A percentile compares a stretch with the other conserved stretches of the same genome.
These are phyloP conservation scores for Lacerta agilis DNA, from an alignment of 2,797 vertebrate genomes.

Conservation along the genomic window DNA sequence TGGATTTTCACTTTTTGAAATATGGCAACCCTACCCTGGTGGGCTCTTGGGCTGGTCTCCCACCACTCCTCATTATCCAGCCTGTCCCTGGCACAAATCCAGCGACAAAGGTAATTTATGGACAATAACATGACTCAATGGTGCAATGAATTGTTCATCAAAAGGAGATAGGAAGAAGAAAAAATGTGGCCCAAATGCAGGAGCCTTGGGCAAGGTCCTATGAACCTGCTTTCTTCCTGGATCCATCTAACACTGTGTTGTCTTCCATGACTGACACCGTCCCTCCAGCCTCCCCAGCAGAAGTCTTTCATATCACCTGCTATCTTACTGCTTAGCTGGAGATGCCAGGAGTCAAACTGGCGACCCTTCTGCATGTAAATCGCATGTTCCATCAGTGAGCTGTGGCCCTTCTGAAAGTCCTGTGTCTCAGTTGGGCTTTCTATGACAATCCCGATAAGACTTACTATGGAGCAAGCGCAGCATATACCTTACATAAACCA, in stretches of 20 bases:
- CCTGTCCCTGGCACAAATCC: too few relatives aligned
- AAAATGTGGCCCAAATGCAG: not conserved
- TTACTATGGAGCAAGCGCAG: not conserved
- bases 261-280: not conserved
- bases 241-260: not conserved
- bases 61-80: too few relatives aligned
- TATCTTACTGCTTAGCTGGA: too few relatives aligned
- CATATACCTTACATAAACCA: not conserved
- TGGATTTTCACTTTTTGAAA: too few relatives aligned
- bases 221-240: not conserved
- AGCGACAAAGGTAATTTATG: not conserved
- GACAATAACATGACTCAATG: not conserved
- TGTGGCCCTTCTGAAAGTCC: not conserved
- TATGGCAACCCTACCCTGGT: too few relatives aligned
- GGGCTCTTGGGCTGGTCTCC: too few relatives aligned
- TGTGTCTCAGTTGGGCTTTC: not conserved
- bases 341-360: too few relatives aligned
- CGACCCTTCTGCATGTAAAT: not conserved
- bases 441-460: not conserved
- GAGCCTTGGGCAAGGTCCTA: not conserved
- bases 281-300: not conserved
- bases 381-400: too few relatives aligned
- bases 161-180: not conserved
- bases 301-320: too few relatives aligned
- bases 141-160: not conserved